Conservation (phyloP, 2,888 invertebrate species). For the Caenorhabditis panamensis region DNA sequence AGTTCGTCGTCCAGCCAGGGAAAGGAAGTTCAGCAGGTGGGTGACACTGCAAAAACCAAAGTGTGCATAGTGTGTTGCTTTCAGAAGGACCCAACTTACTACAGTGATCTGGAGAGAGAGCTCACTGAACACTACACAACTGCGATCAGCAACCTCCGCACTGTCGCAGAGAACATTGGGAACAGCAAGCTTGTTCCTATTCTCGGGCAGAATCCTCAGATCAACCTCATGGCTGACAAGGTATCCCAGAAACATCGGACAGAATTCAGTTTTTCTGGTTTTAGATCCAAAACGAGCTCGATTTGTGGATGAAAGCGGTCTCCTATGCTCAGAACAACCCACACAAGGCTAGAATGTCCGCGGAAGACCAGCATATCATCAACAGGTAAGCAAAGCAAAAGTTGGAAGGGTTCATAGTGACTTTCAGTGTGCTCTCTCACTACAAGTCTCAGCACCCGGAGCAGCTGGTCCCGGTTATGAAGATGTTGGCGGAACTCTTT, state of each 20-base stretch:
- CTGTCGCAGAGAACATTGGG: background rate
- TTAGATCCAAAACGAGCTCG: too few species aligned
- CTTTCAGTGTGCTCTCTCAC: background rate
- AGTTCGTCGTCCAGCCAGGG: too few species aligned
- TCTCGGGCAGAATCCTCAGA: background rate
- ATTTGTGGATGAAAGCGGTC: too few species aligned
- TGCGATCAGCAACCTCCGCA: background rate
- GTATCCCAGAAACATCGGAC: background rate
- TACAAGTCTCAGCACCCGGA: conserved; percentile 2
- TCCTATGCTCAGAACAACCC: too few species aligned
- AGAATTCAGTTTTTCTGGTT: too few species aligned
- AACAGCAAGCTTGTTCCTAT: background rate
- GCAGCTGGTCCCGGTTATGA: background rate
- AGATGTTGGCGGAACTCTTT: background rate
- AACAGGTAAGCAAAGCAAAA: background rate
- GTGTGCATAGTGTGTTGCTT: too few species aligned
- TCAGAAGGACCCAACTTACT: too few species aligned
- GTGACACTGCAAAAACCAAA: too few species aligned
- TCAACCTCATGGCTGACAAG: background rate
- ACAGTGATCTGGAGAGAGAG: background rate
- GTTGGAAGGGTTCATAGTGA: background rate
- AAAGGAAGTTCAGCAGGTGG: too few species aligned
- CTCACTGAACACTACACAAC: background rate
- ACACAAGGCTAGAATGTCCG: too few species aligned
- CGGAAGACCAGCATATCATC: background rate